phyloP scores from a whole-genome alignment of 1,140 invertebrate species.

The Diabrotica undecimpunctata region DNA sequence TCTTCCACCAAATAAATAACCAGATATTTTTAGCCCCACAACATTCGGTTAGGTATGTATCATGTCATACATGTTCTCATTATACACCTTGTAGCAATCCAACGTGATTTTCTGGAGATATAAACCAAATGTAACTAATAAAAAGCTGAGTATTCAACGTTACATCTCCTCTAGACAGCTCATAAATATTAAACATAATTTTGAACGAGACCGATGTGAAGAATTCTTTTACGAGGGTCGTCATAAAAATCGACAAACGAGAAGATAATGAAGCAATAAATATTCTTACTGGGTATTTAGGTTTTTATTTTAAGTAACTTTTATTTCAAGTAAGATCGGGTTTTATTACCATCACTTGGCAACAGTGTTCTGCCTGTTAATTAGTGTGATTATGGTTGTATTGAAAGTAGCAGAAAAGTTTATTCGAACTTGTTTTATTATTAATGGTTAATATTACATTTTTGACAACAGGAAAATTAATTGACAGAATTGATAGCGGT shows the following conservation, averaged over 20 bases:
- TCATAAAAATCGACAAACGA: neutral
- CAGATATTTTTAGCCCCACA: constrained; percentile 10
- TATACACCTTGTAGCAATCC: constrained; percentile 5
- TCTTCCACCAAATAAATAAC: constrained; percentile 9
- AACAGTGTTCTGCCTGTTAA: too few species aligned
- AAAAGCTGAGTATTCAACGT: constrained; percentile 21
- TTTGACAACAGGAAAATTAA: too few species aligned
- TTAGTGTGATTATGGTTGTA: too few species aligned
- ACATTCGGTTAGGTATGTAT: constrained; percentile 4
- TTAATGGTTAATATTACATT: too few species aligned
- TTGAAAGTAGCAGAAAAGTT: too few species aligned
- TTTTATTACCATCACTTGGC: too few species aligned
- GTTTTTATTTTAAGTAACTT: too few species aligned
- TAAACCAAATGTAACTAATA: constrained; percentile 27
- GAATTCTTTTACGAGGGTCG: neutral
- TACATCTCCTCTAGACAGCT: constrained; percentile 13
- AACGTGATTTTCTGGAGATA: constrained; percentile 6
- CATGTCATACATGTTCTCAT: constrained; percentile 10
- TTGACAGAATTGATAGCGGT: too few species aligned
- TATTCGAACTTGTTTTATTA: too few species aligned
- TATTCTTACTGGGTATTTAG: too few species aligned
- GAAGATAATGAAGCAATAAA: too few species aligned
- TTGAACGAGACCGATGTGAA: constrained; percentile 12
- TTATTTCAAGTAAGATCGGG: too few species aligned
- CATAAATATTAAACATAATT: constrained; percentile 35